phyloP scores from a whole-genome alignment of 1,140 invertebrate genomes.

The Drosophila varians region DNA sequence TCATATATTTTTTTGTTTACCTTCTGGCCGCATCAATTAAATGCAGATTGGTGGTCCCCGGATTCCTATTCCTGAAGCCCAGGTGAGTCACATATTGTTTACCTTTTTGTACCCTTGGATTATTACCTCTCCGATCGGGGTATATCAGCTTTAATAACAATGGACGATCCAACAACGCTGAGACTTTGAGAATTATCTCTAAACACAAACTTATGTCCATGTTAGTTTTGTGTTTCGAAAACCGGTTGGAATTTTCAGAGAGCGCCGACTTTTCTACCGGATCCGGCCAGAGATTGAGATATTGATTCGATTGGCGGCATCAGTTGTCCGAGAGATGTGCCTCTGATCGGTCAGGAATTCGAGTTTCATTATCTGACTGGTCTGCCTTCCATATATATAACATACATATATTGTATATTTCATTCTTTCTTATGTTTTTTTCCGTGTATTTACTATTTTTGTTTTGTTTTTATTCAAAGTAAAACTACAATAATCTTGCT shows the following conservation, averaged over 20 bases:
- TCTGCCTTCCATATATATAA: neutral
- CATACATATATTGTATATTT: too few species aligned
- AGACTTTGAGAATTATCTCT: too few species aligned
- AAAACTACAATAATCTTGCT: neutral
- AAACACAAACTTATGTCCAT: neutral
- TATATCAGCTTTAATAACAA: neutral
- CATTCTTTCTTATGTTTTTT: too few species aligned
- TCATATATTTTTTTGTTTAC: neutral
- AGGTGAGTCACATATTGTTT: neutral
- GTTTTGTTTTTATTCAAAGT: neutral
- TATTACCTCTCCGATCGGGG: neutral
- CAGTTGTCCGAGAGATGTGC: constrained; percentile 26
- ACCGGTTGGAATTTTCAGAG: neutral
- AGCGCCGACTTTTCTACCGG: neutral
- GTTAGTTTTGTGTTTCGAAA: neutral
- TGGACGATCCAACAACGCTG: neutral
- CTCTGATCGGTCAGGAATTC: constrained; percentile 23
- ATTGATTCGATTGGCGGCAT: neutral
- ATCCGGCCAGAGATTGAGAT: neutral
- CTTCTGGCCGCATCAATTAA: neutral
- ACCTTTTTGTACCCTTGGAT: neutral
- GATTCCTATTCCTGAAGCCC: neutral
- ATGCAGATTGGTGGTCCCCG: neutral
- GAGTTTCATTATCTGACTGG: constrained; percentile 1
- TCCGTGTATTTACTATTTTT: too few species aligned